Evolutionary conservation across 2,797 vertebrate genomes (phyloP), one percentile per base, ranked within the genome.

Genomic region (Podarcis lilfordi): DNA sequence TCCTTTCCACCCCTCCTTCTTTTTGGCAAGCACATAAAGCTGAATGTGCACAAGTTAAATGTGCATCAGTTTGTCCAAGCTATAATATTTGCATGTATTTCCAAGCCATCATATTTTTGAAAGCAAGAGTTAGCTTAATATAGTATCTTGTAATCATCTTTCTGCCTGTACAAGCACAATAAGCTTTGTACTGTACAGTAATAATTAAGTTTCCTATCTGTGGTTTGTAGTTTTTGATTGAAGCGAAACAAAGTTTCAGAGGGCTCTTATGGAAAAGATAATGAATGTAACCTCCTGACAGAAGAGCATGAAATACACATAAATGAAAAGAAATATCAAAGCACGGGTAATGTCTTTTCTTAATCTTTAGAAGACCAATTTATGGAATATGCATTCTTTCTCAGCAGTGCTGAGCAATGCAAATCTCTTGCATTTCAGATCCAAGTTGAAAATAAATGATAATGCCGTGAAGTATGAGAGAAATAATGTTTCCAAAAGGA

Each of bases 181-280:
- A 59, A 86, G 69, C 61, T 82, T 76, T 89, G 74, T 72, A 87
- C 21, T 80, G 5, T 82, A 72, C 21, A 5, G 1, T 75, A 81
- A 85, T 23, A 74, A 74, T 74, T 74, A 74, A 90, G 45, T 32
- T 74, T 68, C 15, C 13, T 50, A 74, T 90, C 75, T 66, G 40
- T 80, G 43, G 35, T 75, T 32, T 86, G 37, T 75, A 80, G 79
- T 66, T 87, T 77, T 32, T 86, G 89, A 89, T 50, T 87, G 69
- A 80, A 80, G 76, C 40, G 68, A 80, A 84, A 85, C n/a, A 45
- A 61, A 77, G 25, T 35, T 25, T 83, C 1, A 71, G 2, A 75
- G 85, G 69, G 74, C 66, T 76, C 75, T 29, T 82, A 64, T 64
- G 11, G 40, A 88, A 86, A 87, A 80, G n/a, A 88, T 90, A 91